A percentile compares a stretch with the other conserved stretches of the same genome.
Evolutionary conservation across 2,888 invertebrate species (phyloP).

Genomic region (Heliconius hortense): DNA sequence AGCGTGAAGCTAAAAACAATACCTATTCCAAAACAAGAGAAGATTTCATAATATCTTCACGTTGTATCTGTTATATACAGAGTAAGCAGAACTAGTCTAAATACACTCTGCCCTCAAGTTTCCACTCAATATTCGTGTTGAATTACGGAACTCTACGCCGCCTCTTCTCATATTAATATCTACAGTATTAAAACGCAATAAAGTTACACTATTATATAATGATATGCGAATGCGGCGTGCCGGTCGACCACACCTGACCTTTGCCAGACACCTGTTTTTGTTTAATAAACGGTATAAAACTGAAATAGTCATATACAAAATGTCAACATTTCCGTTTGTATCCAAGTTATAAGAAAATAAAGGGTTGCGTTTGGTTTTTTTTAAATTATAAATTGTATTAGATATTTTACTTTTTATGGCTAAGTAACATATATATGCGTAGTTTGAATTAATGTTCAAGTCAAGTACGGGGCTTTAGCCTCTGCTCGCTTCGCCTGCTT

Average conservation of each 20-base stretch:
- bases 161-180: not conserved
- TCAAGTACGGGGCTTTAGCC: too few relatives aligned
- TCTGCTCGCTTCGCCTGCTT: too few relatives aligned
- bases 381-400: not conserved
- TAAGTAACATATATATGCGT: not conserved
- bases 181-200: not conserved
- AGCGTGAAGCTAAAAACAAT: too few relatives aligned
- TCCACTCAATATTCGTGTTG: too few relatives aligned
- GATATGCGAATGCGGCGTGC: slow-evolving; percentile 44
- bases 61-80: too few relatives aligned
- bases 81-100: too few relatives aligned
- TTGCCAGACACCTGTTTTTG: slow-evolving; percentile 70
- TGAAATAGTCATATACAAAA: slow-evolving; percentile 71
- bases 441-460: not conserved
- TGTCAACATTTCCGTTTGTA: slow-evolving; percentile 75
- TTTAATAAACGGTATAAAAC: slow-evolving; percentile 63
- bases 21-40: too few relatives aligned
- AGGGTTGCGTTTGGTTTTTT: not conserved
- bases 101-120: too few relatives aligned
- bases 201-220: slow-evolving; percentile 3
- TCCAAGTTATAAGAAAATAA: slow-evolving; percentile 38
- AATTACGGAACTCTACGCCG: too few relatives aligned
- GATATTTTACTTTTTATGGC: not conserved
- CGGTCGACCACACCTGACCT: slow-evolving; percentile 67
- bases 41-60: too few relatives aligned